These are phyloP conservation scores for Parnassius apollo DNA, from an alignment of 2,888 invertebrate genomes.

Conservation along the genomic window DNA sequence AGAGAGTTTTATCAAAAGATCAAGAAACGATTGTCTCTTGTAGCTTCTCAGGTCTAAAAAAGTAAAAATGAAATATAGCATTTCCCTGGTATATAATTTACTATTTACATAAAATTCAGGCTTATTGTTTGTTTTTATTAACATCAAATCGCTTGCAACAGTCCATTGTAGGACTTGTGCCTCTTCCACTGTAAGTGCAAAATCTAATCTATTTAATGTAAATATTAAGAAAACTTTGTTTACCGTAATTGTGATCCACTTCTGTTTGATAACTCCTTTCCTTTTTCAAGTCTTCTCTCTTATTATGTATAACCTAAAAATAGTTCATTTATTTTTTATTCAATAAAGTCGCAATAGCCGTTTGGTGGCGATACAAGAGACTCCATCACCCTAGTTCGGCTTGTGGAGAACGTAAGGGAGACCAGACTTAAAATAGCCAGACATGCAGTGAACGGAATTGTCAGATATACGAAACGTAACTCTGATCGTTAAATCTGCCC, in stretches of 20 bases:
- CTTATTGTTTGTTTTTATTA: no score
- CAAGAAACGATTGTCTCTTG: constrained; percentile 75
- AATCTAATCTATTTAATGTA: no score
- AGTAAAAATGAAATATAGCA: background rate
- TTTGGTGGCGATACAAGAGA: no score
- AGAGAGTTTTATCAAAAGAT: constrained; percentile 74
- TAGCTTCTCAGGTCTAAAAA: constrained; percentile 53
- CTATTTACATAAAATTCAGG: background rate
- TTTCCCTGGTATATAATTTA: background rate
- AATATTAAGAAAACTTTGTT: constrained; percentile 26
- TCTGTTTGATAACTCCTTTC: constrained; percentile 45
- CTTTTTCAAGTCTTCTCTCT: constrained; percentile 48
- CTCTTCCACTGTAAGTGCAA: no score
- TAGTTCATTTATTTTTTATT: constrained; percentile 2
- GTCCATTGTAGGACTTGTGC: background rate
- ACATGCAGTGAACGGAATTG: no score
- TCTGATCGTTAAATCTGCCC: no score
- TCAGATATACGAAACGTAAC: no score
- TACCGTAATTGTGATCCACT: constrained; percentile 54
- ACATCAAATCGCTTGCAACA: background rate
- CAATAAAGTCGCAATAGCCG: background rate
- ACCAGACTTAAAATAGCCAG: no score
- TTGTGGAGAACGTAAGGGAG: no score
- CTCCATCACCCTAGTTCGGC: background rate
- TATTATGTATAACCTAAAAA: constrained; percentile 55